A percentile compares a stretch with the other conserved stretches of the same genome.
Evolutionary conservation across 2,113 vertebrate genomes (phyloP).

Genomic region (Boulengeromyrus knoepffleri): DNA sequence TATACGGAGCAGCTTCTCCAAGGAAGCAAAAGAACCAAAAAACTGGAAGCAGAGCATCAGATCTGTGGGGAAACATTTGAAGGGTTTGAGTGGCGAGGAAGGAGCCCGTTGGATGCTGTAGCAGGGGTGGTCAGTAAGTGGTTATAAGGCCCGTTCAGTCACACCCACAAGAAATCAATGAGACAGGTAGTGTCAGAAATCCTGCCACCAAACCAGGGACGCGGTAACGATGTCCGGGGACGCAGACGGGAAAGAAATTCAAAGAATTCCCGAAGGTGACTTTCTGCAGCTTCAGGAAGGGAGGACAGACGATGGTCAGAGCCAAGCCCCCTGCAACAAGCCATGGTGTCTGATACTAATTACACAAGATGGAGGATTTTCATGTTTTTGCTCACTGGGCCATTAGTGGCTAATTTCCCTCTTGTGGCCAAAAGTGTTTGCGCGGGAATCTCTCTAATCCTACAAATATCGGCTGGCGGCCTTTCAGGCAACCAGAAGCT

Average conservation of each 20-base stretch:
- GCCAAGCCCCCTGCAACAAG: constrained; percentile 23
- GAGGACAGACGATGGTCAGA: constrained; percentile 38
- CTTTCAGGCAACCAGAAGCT: not conserved
- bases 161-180: constrained; percentile 59
- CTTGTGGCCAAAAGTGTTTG: constrained; percentile 34
- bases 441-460: constrained; percentile 25
- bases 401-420: constrained; percentile 61
- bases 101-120: not conserved
- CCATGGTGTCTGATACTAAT: constrained; percentile 35
- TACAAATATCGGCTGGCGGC: constrained; percentile 6
- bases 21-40: not conserved
- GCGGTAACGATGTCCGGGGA: not conserved
- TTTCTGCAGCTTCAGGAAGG: constrained; percentile 48
- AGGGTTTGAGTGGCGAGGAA: not conserved
- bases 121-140: constrained; percentile 70
- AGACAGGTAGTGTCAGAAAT: constrained; percentile 47
- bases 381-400: constrained; percentile 58
- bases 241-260: not conserved
- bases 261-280: constrained; percentile 53
- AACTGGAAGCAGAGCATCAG: not conserved
- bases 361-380: constrained; percentile 58
- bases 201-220: not conserved
- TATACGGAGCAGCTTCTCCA: not conserved
- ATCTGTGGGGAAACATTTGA: not conserved
- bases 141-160: constrained; percentile 80